Conservation (phyloP, 2,888 invertebrate genomes). For the Drosophila diplacantha region DNA sequence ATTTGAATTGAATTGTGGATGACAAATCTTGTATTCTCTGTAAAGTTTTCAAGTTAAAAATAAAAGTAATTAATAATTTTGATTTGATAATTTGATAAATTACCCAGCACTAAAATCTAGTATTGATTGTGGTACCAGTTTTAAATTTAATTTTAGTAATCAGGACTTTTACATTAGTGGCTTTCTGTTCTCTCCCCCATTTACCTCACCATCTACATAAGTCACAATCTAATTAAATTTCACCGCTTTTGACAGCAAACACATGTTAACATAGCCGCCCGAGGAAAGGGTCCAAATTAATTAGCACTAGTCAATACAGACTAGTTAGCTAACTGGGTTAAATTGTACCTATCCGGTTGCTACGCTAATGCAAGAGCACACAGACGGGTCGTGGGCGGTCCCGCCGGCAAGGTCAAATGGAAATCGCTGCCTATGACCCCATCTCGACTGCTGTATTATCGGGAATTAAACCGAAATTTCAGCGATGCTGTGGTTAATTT, state of each 20-base stretch:
- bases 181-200: background rate
- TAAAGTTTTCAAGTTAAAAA: no score
- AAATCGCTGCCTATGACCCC: constrained; percentile 9
- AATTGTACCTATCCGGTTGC: constrained; percentile 31
- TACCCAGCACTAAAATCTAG: background rate
- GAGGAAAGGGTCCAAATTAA: constrained; percentile 37
- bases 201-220: constrained; percentile 1
- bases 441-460: constrained; percentile 10
- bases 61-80: no score
- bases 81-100: no score
- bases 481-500: constrained; percentile 58
- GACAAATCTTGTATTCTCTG: no score
- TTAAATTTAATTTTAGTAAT: background rate
- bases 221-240: constrained; percentile 26
- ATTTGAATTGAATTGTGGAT: no score
- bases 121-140: background rate
- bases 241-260: constrained; percentile 20
- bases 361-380: constrained; percentile 32
- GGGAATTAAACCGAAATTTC: constrained; percentile 36
- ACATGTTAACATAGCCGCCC: constrained; percentile 27
- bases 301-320: constrained; percentile 49
- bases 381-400: constrained; percentile 1
- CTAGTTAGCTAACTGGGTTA: constrained; percentile 29
- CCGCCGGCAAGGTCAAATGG: constrained; percentile 29
- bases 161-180: background rate